Evolutionary conservation across 2,797 vertebrate genomes (phyloP), one percentile per base, ranked within the genome.

Genomic region (Garrulus glandarius): DNA sequence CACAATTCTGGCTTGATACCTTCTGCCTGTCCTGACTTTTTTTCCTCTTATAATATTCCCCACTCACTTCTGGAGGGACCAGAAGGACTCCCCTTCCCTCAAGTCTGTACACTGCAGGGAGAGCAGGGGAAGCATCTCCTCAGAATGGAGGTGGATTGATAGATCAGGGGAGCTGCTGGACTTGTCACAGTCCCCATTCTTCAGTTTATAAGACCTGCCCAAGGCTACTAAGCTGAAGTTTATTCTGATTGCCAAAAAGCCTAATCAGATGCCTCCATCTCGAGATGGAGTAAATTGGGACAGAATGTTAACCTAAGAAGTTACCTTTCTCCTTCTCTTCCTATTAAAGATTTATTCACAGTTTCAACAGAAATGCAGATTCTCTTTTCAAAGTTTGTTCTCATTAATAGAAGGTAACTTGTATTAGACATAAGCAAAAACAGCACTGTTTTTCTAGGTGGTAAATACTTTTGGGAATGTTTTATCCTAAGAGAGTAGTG

Each of bases 1-100:
- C 18, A 26, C 7, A 41, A 11, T 44, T 22, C 19, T 16, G 1
- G 5, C 20, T 15, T 47, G 37, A n/a, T 32, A 16, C 0, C 0
- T 49, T 57, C 41, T 53, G 20, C 34, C 15, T 36, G 29, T 56
- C 24, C 29, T 36, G 59, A 60, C 8, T 19, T 79, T 56, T 67
- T 76, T 41, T 46, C 13, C 19, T 63, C 19, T 84, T 27, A 2
- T 10, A 29, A 6, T 34, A 59, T 49, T 76, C 18, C 71, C 14
- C 29, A 13, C 11, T 13, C 22, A n/a, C 4, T 76, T 72, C 32
- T 56, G 53, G 30, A 78, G 34, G 3, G 7, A 53, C 8, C 11
- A 89, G 60, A 76, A 80, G 23, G 15, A 29, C 3, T 6, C 4
- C 9, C 20, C 4, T 65, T 34, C 15, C 7, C 9, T 34, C 32